Conservation (phyloP, 2,888 invertebrate genomes). For the Pachycephus smyrnensis region DNA sequence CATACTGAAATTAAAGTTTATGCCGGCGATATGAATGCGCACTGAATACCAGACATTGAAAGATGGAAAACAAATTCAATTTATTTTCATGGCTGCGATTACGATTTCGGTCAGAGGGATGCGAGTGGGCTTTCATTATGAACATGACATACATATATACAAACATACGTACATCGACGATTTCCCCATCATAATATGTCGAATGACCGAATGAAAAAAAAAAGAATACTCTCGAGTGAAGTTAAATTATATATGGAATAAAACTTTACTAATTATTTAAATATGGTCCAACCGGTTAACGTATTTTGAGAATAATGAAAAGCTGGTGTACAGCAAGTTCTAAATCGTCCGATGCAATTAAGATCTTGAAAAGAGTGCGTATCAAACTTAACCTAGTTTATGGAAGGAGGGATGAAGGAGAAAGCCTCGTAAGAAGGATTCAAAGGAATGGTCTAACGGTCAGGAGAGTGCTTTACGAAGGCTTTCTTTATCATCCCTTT, state of each 20-base stretch:
- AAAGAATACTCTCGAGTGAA: too few species aligned
- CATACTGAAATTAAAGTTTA: conserved; percentile 18
- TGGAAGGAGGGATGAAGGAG: neutral
- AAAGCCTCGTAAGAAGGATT: neutral
- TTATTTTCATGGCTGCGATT: neutral
- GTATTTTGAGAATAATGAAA: too few species aligned
- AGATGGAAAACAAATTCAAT: neutral
- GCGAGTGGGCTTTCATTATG: neutral
- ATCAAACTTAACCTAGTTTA: neutral
- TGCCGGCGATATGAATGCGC: conserved; percentile 7
- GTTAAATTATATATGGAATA: too few species aligned
- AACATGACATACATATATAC: neutral
- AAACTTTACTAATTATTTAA: too few species aligned
- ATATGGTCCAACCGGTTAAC: too few species aligned
- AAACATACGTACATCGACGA: neutral
- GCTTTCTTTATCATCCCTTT: neutral
- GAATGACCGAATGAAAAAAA: neutral
- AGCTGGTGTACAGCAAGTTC: too few species aligned
- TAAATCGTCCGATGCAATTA: neutral
- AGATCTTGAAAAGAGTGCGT: neutral
- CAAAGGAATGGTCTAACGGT: neutral
- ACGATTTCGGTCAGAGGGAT: neutral
- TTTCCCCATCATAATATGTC: neutral
- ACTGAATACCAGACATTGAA: conserved; percentile 5
- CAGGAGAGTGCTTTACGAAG: neutral